phyloP scores from a whole-genome alignment of 2,797 vertebrate genomes.

The Chaetodon trifasciatus region DNA sequence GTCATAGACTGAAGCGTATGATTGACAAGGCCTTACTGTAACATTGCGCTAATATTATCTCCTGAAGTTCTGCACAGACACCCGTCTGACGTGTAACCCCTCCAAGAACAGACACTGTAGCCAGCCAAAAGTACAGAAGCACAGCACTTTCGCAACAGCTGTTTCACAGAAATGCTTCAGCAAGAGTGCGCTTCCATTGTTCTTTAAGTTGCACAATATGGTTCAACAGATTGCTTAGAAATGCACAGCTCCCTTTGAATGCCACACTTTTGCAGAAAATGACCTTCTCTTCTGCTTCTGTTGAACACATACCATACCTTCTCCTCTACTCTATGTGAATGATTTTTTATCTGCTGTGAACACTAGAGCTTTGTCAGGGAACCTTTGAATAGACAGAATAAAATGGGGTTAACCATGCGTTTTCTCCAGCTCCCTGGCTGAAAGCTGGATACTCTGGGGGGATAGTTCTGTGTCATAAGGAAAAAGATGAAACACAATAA shows the following conservation, averaged over 20 bases:
- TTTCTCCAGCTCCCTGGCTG: slow-evolving; percentile 74
- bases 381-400: slow-evolving; percentile 82
- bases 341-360: slow-evolving; percentile 72
- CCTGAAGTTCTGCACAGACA: slow-evolving; percentile 28
- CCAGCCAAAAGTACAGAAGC: slow-evolving; percentile 14
- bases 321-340: slow-evolving; percentile 55
- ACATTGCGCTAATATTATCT: slow-evolving; percentile 27
- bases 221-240: slow-evolving; percentile 49
- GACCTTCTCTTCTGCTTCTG: slow-evolving; percentile 57
- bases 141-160: slow-evolving; percentile 41
- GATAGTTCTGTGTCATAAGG: slow-evolving; percentile 80
- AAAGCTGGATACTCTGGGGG: slow-evolving; percentile 78
- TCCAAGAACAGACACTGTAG: slow-evolving; percentile 10
- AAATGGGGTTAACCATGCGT: slow-evolving; percentile 85
- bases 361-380: slow-evolving; percentile 71
- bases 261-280: slow-evolving; percentile 51
- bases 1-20: slow-evolving; percentile 10
- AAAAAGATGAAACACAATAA: slow-evolving; percentile 83
- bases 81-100: neutral
- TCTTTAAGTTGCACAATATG: slow-evolving; percentile 50
- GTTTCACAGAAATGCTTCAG: slow-evolving; percentile 28
- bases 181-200: slow-evolving; percentile 43
- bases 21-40: slow-evolving; percentile 22
- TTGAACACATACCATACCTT: slow-evolving; percentile 55
- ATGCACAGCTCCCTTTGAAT: slow-evolving; percentile 32